phyloP scores from a whole-genome alignment of 2,888 invertebrate species.

The Eupithecia dodoneata region DNA sequence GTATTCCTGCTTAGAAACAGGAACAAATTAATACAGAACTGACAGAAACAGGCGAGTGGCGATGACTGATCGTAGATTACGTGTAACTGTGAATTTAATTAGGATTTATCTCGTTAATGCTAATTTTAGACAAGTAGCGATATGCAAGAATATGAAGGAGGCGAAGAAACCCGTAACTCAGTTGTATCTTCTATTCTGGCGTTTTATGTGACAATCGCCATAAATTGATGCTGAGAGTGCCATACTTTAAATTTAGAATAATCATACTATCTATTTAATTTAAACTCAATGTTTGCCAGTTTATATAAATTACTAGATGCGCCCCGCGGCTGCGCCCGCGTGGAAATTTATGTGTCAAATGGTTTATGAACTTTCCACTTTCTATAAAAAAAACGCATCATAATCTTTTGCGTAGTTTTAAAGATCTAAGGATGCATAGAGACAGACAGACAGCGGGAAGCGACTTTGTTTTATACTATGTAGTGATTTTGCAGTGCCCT shows the following conservation, averaged over 20 bases:
- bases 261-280: too few species aligned
- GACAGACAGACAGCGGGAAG: too few species aligned
- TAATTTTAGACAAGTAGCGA: slow-evolving; percentile 3
- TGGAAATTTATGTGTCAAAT: too few species aligned
- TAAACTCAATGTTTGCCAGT: too few species aligned
- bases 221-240: neutral
- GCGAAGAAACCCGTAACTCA: neutral
- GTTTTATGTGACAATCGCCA: neutral
- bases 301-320: too few species aligned
- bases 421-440: too few species aligned
- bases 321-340: too few species aligned
- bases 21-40: slow-evolving; percentile 25
- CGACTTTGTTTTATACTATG: too few species aligned
- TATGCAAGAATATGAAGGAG: neutral
- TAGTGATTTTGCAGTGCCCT: too few species aligned
- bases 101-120: slow-evolving; percentile 10
- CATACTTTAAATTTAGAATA: neutral
- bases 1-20: slow-evolving; percentile 17
- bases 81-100: slow-evolving; percentile 21
- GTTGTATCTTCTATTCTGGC: neutral
- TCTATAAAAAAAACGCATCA: too few species aligned
- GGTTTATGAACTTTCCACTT: too few species aligned
- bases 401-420: too few species aligned
- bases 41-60: slow-evolving; percentile 23
- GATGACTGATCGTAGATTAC: slow-evolving; percentile 27